Evolutionary conservation across 2,888 invertebrate genomes (phyloP).

Genomic region (Drosophila subquinaria): DNA sequence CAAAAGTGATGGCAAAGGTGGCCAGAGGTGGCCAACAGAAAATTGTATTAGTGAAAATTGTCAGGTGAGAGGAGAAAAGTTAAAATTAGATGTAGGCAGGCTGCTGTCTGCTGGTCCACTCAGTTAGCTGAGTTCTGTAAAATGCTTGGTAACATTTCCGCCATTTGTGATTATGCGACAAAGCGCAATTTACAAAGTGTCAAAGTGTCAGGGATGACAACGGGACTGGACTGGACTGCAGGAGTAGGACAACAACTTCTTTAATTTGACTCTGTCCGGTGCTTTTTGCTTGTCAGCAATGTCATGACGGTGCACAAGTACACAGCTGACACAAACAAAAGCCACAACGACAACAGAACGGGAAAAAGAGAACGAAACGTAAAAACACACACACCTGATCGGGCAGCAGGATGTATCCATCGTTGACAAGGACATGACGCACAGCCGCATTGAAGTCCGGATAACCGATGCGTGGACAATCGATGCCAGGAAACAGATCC

Average conservation of each 20-base stretch:
- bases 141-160: constrained; percentile 77
- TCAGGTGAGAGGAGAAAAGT: constrained; percentile 63
- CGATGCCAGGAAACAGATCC: constrained; percentile 95
- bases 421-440: constrained; percentile 88
- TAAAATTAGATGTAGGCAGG: constrained; percentile 66
- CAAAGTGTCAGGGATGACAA: constrained; percentile 78
- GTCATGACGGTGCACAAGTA: constrained; percentile 48
- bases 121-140: constrained; percentile 28
- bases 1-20: constrained; percentile 45
- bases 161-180: constrained; percentile 75
- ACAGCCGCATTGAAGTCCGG: constrained; percentile 94
- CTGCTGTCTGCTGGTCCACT: constrained; percentile 1
- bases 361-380: background rate
- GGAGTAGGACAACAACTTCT: constrained; percentile 37
- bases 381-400: constrained; percentile 87
- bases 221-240: constrained; percentile 35
- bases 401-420: constrained; percentile 89
- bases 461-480: constrained; percentile 95
- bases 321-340: constrained; percentile 12
- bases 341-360: constrained; percentile 6
- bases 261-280: constrained; percentile 23
- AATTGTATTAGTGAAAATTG: constrained; percentile 74
- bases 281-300: constrained; percentile 50
- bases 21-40: constrained; percentile 31
- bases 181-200: constrained; percentile 82